These are phyloP conservation scores for Drosophila serrata DNA, from an alignment of 1,140 invertebrate genomes.

Conservation along the genomic window DNA sequence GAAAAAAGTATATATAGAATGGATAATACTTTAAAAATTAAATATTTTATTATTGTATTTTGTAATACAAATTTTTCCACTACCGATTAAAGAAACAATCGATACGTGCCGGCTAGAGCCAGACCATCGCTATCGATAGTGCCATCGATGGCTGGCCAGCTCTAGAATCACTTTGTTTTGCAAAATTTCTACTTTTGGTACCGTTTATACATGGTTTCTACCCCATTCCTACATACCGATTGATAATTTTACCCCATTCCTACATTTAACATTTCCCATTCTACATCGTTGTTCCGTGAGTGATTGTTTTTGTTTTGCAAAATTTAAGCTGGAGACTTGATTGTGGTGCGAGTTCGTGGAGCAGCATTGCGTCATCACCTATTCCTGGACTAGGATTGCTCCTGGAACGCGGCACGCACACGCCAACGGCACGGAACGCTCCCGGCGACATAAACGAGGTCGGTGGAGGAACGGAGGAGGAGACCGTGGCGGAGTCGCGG, in stretches of 20 bases:
- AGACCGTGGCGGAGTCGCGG: slow-evolving; percentile 27
- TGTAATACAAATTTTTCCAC: neutral
- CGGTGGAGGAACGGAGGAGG: slow-evolving; percentile 21
- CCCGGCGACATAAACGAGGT: slow-evolving; percentile 20
- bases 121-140: slow-evolving; percentile 4
- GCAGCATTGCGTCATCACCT: slow-evolving; percentile 41
- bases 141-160: neutral
- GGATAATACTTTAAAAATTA: neutral
- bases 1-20: too few species aligned
- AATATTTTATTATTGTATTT: neutral
- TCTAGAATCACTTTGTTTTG: slow-evolving; percentile 33
- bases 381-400: slow-evolving; percentile 12
- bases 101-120: neutral
- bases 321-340: slow-evolving; percentile 17
- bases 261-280: too few species aligned
- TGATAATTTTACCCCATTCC: too few species aligned
- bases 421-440: slow-evolving; percentile 20
- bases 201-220: too few species aligned
- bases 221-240: too few species aligned
- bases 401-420: slow-evolving; percentile 6
- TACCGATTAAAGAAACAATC: neutral
- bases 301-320: slow-evolving; percentile 29
- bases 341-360: slow-evolving; percentile 28
- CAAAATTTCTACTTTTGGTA: neutral
- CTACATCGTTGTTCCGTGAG: too few species aligned